phyloP scores from a whole-genome alignment of 2,797 vertebrate genomes.

The Pseudochirops cupreus region DNA sequence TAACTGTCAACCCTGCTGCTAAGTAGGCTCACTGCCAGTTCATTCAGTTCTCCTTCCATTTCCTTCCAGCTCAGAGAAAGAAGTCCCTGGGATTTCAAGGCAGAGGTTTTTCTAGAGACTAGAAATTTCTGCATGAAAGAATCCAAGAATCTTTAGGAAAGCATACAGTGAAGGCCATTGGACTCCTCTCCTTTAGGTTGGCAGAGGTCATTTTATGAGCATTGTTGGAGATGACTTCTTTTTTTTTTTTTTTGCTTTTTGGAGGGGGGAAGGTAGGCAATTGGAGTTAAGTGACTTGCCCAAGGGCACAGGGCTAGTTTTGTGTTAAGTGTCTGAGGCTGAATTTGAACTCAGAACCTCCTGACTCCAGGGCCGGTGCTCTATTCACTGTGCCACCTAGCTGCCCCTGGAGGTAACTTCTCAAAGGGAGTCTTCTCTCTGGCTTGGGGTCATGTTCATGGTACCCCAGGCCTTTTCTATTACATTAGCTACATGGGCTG shows the following conservation, averaged over 20 bases:
- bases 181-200: background rate
- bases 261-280: too few relatives aligned
- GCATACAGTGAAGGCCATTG: background rate
- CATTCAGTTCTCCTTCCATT: background rate
- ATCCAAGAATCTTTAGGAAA: background rate
- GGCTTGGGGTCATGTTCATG: background rate
- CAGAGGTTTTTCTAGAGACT: background rate
- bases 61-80: background rate
- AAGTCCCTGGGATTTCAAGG: background rate
- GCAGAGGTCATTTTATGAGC: background rate
- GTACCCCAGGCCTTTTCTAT: conserved; percentile 5
- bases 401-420: background rate
- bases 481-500: background rate
- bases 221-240: background rate
- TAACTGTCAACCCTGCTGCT: background rate
- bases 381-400: too few relatives aligned
- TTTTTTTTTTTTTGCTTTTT: too few relatives aligned
- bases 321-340: too few relatives aligned
- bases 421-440: background rate
- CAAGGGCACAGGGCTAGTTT: too few relatives aligned
- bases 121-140: background rate
- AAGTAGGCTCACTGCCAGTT: background rate
- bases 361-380: too few relatives aligned
- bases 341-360: too few relatives aligned
- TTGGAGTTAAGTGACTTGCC: too few relatives aligned